Evolutionary conservation across 2,888 invertebrate species (phyloP).

Genomic region (Agrochola lychnidis): DNA sequence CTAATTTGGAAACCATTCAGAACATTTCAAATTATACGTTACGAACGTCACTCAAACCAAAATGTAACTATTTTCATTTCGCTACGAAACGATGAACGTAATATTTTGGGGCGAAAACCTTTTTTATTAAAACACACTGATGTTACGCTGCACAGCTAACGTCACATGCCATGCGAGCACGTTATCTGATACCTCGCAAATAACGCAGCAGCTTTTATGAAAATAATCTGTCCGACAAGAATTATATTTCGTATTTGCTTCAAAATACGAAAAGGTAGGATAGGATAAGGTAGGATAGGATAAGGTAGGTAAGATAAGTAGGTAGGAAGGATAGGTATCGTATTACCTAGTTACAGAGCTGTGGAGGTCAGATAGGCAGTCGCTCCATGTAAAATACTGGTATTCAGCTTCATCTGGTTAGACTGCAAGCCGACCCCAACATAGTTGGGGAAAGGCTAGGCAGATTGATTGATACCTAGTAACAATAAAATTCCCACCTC

Average conservation of each 20-base stretch:
- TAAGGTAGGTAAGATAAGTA: no score
- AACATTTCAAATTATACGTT: neutral
- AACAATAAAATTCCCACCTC: neutral
- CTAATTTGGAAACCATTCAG: neutral
- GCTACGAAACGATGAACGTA: constrained; percentile 4
- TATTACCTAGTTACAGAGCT: no score
- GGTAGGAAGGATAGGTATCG: no score
- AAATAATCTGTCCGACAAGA: constrained; percentile 14
- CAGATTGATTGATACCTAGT: neutral
- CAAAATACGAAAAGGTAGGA: neutral
- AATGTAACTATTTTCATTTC: constrained; percentile 8
- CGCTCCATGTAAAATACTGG: no score
- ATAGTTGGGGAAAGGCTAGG: no score
- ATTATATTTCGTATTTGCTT: constrained; percentile 4
- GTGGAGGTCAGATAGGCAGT: no score
- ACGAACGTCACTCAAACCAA: neutral
- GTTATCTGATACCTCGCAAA: constrained; percentile 55
- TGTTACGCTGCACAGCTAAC: constrained; percentile 32
- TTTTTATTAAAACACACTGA: constrained; percentile 39
- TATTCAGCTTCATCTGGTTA: no score
- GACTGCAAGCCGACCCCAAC: no score
- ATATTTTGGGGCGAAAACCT: constrained; percentile 33
- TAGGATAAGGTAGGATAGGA: no score
- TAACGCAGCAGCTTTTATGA: constrained; percentile 23
- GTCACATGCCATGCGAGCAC: constrained; percentile 39